Conservation (phyloP, 2,888 invertebrate species). For the Marasmarcha lunaedactyla region DNA sequence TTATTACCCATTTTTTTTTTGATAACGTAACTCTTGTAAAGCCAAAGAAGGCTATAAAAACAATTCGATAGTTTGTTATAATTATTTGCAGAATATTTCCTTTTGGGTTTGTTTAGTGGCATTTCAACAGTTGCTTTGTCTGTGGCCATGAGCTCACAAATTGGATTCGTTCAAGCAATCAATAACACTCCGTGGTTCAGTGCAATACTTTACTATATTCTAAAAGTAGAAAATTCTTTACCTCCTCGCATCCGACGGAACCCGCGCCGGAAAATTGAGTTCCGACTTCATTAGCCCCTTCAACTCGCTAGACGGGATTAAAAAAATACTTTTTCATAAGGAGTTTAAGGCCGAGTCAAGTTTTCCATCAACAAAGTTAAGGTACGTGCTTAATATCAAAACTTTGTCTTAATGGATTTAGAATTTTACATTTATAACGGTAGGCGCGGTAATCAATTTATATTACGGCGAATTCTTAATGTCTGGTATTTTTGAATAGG, state of each 20-base stretch:
- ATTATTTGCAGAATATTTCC: background rate
- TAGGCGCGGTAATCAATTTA: constrained; percentile 39
- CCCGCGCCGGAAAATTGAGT: constrained; percentile 41
- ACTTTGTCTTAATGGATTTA: constrained; percentile 60
- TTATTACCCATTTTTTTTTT: background rate
- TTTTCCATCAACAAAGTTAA: constrained; percentile 65
- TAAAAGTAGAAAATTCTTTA: constrained; percentile 14
- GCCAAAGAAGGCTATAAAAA: background rate
- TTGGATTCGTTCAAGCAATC: constrained; percentile 29
- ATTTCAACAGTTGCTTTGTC: background rate
- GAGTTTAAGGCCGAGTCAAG: constrained; percentile 50
- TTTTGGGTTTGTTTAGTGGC: background rate
- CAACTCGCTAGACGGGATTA: constrained; percentile 34
- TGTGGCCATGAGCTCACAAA: constrained; percentile 24
- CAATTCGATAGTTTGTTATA: background rate
- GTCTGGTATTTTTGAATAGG: background rate
- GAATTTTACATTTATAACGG: constrained; percentile 56
- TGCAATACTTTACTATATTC: constrained; percentile 15
- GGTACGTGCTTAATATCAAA: constrained; percentile 58
- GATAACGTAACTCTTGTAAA: background rate
- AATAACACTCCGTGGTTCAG: constrained; percentile 4
- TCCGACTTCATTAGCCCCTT: constrained; percentile 52
- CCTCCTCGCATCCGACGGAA: constrained; percentile 20
- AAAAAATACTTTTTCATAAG: constrained; percentile 46
- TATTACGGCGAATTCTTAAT: constrained; percentile 23